These are phyloP conservation scores for Stigmatopora nigra DNA, from an alignment of 2,113 vertebrate species.

Conservation along the genomic window DNA sequence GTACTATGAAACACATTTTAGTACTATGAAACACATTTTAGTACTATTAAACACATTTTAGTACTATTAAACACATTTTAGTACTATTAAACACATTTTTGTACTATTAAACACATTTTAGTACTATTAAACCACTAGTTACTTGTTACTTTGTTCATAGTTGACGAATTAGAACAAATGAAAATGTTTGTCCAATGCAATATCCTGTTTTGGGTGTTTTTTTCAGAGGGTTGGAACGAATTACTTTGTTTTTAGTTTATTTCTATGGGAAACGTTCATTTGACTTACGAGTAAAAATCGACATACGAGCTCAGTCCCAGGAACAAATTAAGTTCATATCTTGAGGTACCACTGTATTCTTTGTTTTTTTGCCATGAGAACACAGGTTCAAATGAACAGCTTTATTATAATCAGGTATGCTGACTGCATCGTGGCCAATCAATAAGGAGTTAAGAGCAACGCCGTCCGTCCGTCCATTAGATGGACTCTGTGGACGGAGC, in stretches of 20 bases:
- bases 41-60: background rate
- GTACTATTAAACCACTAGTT: too few relatives aligned
- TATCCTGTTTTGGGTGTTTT: too few relatives aligned
- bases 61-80: conserved; percentile 8
- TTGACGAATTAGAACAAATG: too few relatives aligned
- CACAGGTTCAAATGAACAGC: conserved; percentile 10
- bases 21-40: conserved; percentile 6
- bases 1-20: too few relatives aligned
- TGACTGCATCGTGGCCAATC: conserved; percentile 53
- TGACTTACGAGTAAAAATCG: too few relatives aligned
- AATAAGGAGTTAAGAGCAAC: conserved; percentile 47
- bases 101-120: conserved; percentile 8
- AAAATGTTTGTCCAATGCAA: too few relatives aligned
- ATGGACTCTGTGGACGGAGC: conserved; percentile 15
- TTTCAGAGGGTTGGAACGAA: too few relatives aligned
- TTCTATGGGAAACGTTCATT: too few relatives aligned
- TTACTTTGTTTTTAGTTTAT: too few relatives aligned
- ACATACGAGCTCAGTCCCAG: too few relatives aligned
- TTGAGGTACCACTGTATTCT: conserved; percentile 13
- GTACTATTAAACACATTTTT: background rate
- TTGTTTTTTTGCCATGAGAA: conserved; percentile 24
- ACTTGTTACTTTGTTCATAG: too few relatives aligned
- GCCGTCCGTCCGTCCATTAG: conserved; percentile 45
- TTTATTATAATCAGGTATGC: conserved; percentile 28
- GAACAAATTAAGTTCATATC: too few relatives aligned